These are phyloP conservation scores for Procavia capensis DNA, from an alignment of 2,113 vertebrate genomes.

Conservation along the genomic window DNA sequence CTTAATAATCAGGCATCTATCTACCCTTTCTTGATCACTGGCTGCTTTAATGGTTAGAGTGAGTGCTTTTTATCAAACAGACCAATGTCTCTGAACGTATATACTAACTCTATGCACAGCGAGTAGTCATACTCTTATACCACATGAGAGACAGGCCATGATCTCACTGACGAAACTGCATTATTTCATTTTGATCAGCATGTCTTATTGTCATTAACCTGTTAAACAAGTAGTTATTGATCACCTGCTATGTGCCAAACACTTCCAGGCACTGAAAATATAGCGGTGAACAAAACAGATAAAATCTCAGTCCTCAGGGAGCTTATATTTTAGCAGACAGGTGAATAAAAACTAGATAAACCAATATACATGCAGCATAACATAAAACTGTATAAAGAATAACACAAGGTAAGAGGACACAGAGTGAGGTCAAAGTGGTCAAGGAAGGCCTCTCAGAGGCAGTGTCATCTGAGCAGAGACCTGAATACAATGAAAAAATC, in stretches of 20 bases:
- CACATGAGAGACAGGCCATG: neutral
- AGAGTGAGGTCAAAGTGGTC: neutral
- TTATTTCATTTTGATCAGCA: neutral
- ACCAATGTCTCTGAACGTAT: neutral
- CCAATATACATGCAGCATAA: neutral
- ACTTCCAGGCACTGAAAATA: neutral
- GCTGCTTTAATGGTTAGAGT: neutral
- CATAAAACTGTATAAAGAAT: conserved; percentile 6
- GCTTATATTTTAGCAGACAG: neutral
- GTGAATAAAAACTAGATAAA: conserved; percentile 40
- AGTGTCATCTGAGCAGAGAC: neutral
- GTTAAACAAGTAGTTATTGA: conserved; percentile 13
- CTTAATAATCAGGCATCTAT: neutral
- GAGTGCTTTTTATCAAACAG: neutral
- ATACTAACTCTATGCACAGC: neutral
- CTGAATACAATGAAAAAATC: neutral
- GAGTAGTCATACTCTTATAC: neutral
- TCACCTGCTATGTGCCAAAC: neutral
- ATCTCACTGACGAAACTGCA: neutral
- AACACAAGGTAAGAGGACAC: conserved; percentile 1
- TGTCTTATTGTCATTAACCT: conserved; percentile 7
- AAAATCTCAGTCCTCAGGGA: neutral
- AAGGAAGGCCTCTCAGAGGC: neutral
- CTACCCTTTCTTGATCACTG: neutral
- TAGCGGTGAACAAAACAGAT: neutral